Conservation (phyloP, 2,888 invertebrate genomes). For the Cetonia aurata region DNA sequence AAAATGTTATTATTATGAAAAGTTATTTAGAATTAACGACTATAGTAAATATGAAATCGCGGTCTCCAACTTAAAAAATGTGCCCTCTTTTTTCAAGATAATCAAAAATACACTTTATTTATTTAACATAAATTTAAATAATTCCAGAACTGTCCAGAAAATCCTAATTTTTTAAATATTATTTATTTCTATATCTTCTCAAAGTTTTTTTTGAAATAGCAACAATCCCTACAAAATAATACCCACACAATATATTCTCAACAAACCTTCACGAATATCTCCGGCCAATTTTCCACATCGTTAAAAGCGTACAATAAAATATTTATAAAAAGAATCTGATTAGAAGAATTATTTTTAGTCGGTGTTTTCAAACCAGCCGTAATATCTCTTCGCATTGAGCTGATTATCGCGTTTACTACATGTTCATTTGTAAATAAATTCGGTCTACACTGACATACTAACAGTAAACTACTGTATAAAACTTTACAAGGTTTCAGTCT, state of each 20-base stretch:
- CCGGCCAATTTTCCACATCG: conserved; percentile 91
- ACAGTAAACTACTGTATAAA: conserved; percentile 82
- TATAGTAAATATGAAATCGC: too few relatives aligned
- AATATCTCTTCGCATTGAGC: conserved; percentile 82
- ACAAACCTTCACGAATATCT: conserved; percentile 85
- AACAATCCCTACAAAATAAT: too few relatives aligned
- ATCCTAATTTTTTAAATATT: too few relatives aligned
- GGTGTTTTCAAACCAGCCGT: conserved; percentile 77
- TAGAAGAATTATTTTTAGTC: conserved; percentile 80
- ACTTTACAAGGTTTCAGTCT: conserved; percentile 87
- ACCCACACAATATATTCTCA: too few relatives aligned
- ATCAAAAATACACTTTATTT: too few relatives aligned
- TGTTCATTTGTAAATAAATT: conserved; percentile 82
- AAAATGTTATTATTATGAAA: too few relatives aligned
- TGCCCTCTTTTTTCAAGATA: too few relatives aligned
- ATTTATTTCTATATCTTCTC: too few relatives aligned
- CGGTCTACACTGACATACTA: conserved; percentile 84
- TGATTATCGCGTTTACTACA: conserved; percentile 83
- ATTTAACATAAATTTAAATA: too few relatives aligned
- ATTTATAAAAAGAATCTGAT: conserved; percentile 87
- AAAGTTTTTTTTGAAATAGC: background rate
- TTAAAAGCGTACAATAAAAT: conserved; percentile 84
- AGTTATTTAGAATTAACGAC: too few relatives aligned
- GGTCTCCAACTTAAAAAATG: too few relatives aligned
- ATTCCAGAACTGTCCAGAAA: too few relatives aligned